Base-by-base conservation (phyloP, 2,888 invertebrate species). In the Acrobasis repandana region DNA sequence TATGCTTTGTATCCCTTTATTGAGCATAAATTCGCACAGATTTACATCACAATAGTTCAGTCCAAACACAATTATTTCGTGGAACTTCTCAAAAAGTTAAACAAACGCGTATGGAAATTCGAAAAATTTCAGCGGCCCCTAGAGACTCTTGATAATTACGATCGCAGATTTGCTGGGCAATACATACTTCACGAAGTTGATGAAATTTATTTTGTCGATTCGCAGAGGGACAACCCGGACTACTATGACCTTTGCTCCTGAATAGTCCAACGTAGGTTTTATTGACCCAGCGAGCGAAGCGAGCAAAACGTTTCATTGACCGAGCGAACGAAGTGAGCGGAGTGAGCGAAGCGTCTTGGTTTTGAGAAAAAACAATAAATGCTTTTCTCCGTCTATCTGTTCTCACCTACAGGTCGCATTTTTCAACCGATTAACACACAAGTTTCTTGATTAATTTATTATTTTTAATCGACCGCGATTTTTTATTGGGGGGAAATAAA, bases 41-140 rank as follows among this genome's bases (percentile, higher is more conserved):
- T 54, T 54, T 54, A 20, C 38, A 54, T 54, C n/a, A 54, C 38
- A 54, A 54, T 54, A 54, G 38, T 54, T 54, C 38, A 43, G 36
- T 11, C 18, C 16, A 38, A 43, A 54, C 43, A 54, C 34, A 9
- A 36, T 36, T 52, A 34, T 36, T 11, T 36, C 38, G 16, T 18
- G 20, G 49, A 49, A 16, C 54, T 38, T 54, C 54, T 38, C 18
- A 54, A 18, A 43, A 38, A 54, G 38, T 54, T 38, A 11, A 38
- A 54, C 52, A 36, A 36, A 38, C 14, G 11, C n/a, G 51, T 54
- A 54, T 54, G 54, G 54, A 54, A 54, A 54, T 54, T 14, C 38
- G 38, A 54, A 38, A 38, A 43, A 54, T 52, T 36, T 10, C 11
- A 11, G 10, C 36, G 15, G 15, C 2, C 54, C 20, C 38, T 20